Evolutionary conservation across 2,888 invertebrate genomes (phyloP).

Genomic region (Apodemia mormo): DNA sequence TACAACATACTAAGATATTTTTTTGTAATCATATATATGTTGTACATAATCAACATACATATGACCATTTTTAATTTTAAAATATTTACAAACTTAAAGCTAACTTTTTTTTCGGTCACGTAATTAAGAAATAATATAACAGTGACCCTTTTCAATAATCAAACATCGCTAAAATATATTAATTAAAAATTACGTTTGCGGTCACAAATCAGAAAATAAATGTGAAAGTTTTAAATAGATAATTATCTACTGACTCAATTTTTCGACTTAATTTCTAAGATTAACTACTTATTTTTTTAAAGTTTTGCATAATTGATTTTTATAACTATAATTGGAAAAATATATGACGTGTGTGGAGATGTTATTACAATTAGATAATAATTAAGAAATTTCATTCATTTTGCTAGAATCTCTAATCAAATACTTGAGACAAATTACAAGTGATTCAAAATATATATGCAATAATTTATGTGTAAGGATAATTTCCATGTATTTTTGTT

Average conservation of each 20-base stretch:
- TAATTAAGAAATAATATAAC: slow-evolving; percentile 12
- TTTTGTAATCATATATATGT: too few relatives aligned
- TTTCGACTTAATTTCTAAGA: slow-evolving; percentile 8
- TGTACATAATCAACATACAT: too few relatives aligned
- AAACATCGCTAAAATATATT: slow-evolving; percentile 1
- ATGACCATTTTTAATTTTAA: too few relatives aligned
- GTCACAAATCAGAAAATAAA: slow-evolving; percentile 9
- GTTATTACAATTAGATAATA: slow-evolving; percentile 10
- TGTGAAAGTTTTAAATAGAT: slow-evolving; percentile 7
- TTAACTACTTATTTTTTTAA: slow-evolving; percentile 13
- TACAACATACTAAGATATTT: too few relatives aligned
- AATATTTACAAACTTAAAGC: slow-evolving; percentile 1
- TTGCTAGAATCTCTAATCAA: slow-evolving; percentile 11
- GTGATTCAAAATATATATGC: slow-evolving; percentile 2
- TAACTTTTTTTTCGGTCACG: slow-evolving; percentile 26
- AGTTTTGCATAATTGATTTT: slow-evolving; percentile 10
- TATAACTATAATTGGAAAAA: slow-evolving; percentile 15
- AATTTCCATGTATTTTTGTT: too few relatives aligned
- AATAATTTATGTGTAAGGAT: not conserved
- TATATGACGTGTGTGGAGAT: slow-evolving; percentile 14
- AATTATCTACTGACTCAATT: slow-evolving; percentile 16
- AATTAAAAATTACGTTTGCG: not conserved
- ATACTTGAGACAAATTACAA: slow-evolving; percentile 11
- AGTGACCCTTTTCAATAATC: slow-evolving; percentile 9
- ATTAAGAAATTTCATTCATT: slow-evolving; percentile 2